Percentiles rank a stretch among this genome's conserved stretches.
phyloP scores from a whole-genome alignment of 2,888 invertebrate genomes.

The Portevinia maculata region DNA sequence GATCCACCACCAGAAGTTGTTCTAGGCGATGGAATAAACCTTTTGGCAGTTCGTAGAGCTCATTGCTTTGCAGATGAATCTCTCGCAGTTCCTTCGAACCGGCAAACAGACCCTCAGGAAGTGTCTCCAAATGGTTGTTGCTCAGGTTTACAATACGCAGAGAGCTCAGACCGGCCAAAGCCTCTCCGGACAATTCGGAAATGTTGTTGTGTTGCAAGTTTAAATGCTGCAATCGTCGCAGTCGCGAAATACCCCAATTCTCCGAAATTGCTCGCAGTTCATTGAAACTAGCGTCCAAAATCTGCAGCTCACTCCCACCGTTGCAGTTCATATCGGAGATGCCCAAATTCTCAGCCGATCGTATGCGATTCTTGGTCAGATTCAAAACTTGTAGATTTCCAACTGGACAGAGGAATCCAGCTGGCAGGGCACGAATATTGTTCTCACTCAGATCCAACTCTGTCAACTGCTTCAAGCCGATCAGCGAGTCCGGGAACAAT shows the following conservation, averaged over 20 bases:
- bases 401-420: slow-evolving; percentile 90
- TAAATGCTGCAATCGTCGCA: slow-evolving; percentile 91
- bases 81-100: slow-evolving; percentile 92
- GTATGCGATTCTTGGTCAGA: slow-evolving; percentile 92
- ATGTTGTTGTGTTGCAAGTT: slow-evolving; percentile 93
- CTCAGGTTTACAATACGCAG: slow-evolving; percentile 93
- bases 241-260: slow-evolving; percentile 88
- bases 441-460: slow-evolving; percentile 92
- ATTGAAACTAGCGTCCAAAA: slow-evolving; percentile 92
- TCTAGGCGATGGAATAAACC: slow-evolving; percentile 93
- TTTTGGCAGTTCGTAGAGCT: slow-evolving; percentile 90
- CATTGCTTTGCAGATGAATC: slow-evolving; percentile 93
- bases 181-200: slow-evolving; percentile 90
- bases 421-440: slow-evolving; percentile 91
- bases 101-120: slow-evolving; percentile 93
- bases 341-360: slow-evolving; percentile 90
- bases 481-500: slow-evolving; percentile 88
- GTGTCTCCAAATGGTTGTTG: slow-evolving; percentile 90
- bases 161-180: slow-evolving; percentile 90
- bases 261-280: slow-evolving; percentile 89
- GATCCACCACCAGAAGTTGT: slow-evolving; percentile 91
- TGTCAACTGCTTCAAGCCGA: slow-evolving; percentile 91
- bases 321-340: slow-evolving; percentile 85
- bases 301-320: slow-evolving; percentile 88
- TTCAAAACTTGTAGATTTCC: slow-evolving; percentile 92